A percentile compares a stretch with the other conserved stretches of the same genome.
These are phyloP conservation scores for Cervus canadensis DNA, from an alignment of 2,113 vertebrate genomes.

Conservation along the genomic window DNA sequence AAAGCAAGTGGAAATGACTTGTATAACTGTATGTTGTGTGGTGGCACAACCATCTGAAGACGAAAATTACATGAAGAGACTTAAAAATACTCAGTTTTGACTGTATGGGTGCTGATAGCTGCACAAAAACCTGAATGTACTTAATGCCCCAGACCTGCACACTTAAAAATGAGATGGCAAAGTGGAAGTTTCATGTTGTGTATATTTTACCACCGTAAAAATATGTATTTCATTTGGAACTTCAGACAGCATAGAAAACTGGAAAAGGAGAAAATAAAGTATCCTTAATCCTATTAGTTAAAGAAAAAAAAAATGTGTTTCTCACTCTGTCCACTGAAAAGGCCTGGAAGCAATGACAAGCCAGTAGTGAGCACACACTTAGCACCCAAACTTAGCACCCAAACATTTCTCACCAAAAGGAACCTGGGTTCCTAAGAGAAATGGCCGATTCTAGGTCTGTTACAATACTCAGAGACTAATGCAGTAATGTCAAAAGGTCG, in stretches of 20 bases:
- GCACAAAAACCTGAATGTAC: too few relatives aligned
- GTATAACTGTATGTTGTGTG: not conserved
- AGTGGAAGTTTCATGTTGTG: not conserved
- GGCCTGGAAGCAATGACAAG: not conserved
- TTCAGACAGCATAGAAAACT: not conserved
- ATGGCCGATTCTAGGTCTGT: not conserved
- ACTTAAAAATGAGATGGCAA: not conserved
- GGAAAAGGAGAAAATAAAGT: not conserved
- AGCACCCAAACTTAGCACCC: too few relatives aligned
- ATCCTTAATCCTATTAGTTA: not conserved
- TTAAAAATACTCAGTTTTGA: not conserved
- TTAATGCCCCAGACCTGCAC: not conserved
- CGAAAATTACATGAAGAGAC: not conserved
- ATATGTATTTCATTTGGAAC: not conserved
- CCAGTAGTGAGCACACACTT: not conserved
- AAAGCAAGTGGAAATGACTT: not conserved
- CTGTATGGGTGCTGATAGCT: rapidly evolving
- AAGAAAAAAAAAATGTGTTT: not conserved
- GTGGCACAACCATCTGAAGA: not conserved
- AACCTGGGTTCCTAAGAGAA: not conserved
- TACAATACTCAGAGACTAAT: not conserved
- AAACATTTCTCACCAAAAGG: not conserved
- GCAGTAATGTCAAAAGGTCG: not conserved
- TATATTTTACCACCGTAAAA: not conserved
- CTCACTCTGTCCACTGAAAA: not conserved